These are phyloP conservation scores for Ormyrus rosae DNA, from an alignment of 2,888 invertebrate species.

Conservation along the genomic window DNA sequence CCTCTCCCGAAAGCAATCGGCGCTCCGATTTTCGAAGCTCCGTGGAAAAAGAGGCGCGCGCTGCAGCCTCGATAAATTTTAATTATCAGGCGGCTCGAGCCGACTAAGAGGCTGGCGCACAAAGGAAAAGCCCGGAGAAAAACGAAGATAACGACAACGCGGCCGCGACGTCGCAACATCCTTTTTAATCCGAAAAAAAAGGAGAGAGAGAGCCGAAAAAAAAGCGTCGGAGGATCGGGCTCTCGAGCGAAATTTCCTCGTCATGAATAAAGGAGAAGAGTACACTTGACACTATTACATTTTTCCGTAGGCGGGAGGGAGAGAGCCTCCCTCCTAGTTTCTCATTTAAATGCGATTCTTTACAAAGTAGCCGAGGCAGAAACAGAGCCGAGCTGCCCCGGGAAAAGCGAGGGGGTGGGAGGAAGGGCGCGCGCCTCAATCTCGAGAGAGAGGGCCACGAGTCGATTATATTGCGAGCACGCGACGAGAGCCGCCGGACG, in stretches of 20 bases:
- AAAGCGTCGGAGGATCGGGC: background rate
- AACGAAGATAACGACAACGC: too few species aligned
- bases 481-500: slow-evolving; percentile 20
- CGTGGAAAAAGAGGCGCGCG: too few species aligned
- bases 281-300: slow-evolving; percentile 55
- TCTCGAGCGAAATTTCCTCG: slow-evolving; percentile 32
- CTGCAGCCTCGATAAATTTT: too few species aligned
- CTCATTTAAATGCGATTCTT: slow-evolving; percentile 54
- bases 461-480: slow-evolving; percentile 54
- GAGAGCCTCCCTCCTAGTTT: slow-evolving; percentile 16
- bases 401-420: background rate
- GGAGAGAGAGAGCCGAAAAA: background rate
- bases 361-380: slow-evolving; percentile 29
- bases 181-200: slow-evolving; percentile 40
- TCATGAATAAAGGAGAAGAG: slow-evolving; percentile 46
- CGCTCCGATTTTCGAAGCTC: too few species aligned
- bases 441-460: slow-evolving; percentile 12
- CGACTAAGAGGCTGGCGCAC: too few species aligned
- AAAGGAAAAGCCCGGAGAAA: too few species aligned
- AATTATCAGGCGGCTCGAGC: too few species aligned
- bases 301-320: slow-evolving; percentile 20
- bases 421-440: slow-evolving; percentile 20
- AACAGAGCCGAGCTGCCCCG: background rate
- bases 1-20: too few species aligned
- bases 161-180: background rate